Base-by-base conservation (phyloP, 2,113 vertebrate genomes). In the Nerophis ophidion region DNA sequence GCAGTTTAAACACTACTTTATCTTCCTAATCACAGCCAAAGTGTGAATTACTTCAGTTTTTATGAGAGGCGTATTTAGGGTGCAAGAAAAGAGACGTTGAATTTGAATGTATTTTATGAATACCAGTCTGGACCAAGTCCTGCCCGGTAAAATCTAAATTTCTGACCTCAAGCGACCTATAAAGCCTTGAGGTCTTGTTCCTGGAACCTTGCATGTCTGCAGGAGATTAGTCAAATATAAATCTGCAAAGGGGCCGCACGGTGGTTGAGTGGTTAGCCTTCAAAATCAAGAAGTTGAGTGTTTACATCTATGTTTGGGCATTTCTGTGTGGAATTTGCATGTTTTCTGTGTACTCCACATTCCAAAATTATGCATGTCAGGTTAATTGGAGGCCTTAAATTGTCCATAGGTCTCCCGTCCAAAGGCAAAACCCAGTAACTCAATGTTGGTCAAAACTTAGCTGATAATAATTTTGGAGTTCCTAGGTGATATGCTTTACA, bases 111-210 rank as follows among this genome's bases (percentile, higher is more conserved):
- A 15, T 83, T 83, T 78, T 71, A 80, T 68, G 68, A 78, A 76
- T 72, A 45, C 38, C 45, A 68, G 77, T 71, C 84, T 81, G 76
- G 73, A 75, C 40, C 11, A 9, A 42, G 61, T 64, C 65, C 70
- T 73, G 80, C 64, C 63, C 65, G 16, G 66, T 82, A 76, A 86
- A 84, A 70, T 58, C 63, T 58, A 82, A 77, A 82, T 75, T 84
- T 75, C 74, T 14, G n/a, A 80, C 84, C 81, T 85, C 77, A 76
- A 79, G 80, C 81, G 81, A 82, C 81, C 81, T 74, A 79, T 85
- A 83, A 84, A 87, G 68, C 55, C 51, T 47, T 15, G 42, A 75
- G 60, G 71, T 76, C 69, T 66, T 72, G 71, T 78, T 85, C 68
- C 63, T 70, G 69, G 73, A 83, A 65, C 42, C 42, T 74, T 58